These are phyloP conservation scores for Mesorhabditis spiculigera DNA, from an alignment of 2,888 invertebrate species.

Conservation along the genomic window DNA sequence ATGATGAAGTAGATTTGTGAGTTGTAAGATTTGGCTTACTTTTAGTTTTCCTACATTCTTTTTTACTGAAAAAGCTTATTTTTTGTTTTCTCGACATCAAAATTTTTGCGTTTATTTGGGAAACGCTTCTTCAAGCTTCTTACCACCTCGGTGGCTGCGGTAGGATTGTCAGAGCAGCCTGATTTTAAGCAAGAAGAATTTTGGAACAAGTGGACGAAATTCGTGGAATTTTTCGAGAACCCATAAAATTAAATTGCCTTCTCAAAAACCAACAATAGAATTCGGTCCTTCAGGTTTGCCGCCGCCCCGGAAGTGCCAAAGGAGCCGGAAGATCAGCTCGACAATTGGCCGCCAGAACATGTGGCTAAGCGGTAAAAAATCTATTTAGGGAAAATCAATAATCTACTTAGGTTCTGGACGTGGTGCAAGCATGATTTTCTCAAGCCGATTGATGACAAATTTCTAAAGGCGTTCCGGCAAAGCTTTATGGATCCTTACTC, in stretches of 20 bases:
- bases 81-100: no score
- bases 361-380: neutral
- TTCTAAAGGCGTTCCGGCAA: neutral
- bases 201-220: slow-evolving; percentile 7
- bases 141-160: no score
- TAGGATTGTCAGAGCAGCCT: neutral
- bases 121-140: no score
- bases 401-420: slow-evolving; percentile 26
- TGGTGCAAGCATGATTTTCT: slow-evolving; percentile 20
- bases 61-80: no score
- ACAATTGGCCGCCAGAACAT: slow-evolving; percentile 24
- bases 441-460: neutral
- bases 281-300: neutral
- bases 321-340: slow-evolving; percentile 21
- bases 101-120: no score
- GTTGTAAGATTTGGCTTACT: neutral
- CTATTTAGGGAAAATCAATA: neutral
- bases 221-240: neutral
- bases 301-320: slow-evolving; percentile 17
- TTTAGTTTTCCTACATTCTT: no score
- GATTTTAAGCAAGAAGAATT: slow-evolving; percentile 5
- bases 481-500: neutral
- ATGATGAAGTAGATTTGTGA: neutral
- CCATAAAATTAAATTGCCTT: neutral
- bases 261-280: neutral